phyloP scores from a whole-genome alignment of 2,797 vertebrate genomes.

The Micromesistius poutassou region DNA sequence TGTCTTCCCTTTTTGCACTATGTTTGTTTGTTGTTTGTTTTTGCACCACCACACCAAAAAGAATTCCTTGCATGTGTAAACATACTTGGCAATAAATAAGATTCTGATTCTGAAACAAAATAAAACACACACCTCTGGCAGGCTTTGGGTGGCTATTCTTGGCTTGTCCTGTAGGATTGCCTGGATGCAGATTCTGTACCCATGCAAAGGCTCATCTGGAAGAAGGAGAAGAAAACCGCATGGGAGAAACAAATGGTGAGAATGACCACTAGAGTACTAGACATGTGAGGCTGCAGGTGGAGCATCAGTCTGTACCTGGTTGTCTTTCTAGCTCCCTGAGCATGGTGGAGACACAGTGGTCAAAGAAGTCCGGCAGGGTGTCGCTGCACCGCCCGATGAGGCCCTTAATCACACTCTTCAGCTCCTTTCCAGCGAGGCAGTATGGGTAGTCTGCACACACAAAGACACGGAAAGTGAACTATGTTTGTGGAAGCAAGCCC shows the following conservation, averaged over 20 bases:
- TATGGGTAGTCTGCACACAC: slow-evolving; percentile 84
- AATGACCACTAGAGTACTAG: neutral
- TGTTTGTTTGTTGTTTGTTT: too few species aligned
- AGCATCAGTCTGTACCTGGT: slow-evolving; percentile 66
- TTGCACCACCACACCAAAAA: too few species aligned
- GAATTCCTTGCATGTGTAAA: too few species aligned
- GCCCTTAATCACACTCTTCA: slow-evolving; percentile 76
- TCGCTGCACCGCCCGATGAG: slow-evolving; percentile 73
- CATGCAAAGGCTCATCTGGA: slow-evolving; percentile 88
- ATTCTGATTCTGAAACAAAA: too few species aligned
- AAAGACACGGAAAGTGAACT: neutral
- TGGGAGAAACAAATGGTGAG: neutral
- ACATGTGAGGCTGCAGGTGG: neutral
- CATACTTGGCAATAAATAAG: too few species aligned
- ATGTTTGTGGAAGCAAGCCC: neutral
- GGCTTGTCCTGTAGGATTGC: slow-evolving; percentile 87
- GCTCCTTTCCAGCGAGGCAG: slow-evolving; percentile 84
- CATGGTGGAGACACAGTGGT: slow-evolving; percentile 92
- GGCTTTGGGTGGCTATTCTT: slow-evolving; percentile 80
- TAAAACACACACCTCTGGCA: slow-evolving; percentile 80
- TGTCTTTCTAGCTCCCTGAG: slow-evolving; percentile 88
- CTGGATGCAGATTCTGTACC: slow-evolving; percentile 94
- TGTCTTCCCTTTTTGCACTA: too few species aligned
- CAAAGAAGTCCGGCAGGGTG: slow-evolving; percentile 84
- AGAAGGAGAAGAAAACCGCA: slow-evolving; percentile 1